Evolutionary conservation across 1,140 invertebrate genomes (phyloP), one percentile per base, ranked within the genome.

Genomic region (Coptotermes formosanus): DNA sequence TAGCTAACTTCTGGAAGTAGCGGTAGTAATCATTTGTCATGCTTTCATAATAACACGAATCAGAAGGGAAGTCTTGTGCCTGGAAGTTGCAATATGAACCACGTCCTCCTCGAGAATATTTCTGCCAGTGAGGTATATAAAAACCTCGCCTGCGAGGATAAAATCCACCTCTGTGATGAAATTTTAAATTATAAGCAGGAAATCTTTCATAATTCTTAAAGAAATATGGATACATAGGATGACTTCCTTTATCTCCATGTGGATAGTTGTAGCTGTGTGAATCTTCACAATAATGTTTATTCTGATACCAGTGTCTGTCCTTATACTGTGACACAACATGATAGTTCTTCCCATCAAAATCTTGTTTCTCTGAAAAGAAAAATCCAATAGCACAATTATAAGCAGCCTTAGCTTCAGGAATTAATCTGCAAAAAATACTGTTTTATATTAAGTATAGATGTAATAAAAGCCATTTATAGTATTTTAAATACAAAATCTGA

Each of bases 311-410:
- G 32, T 83, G 25, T 52, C 43, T 44, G 23, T 83, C 43, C 82
- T 44, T 83, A n/a, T 44, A 52, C 43, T 45, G 48, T 52, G 43
- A 83, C 2, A 25, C 82, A 30, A 30, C 23, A 43, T 43, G 82
- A 19, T 52, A 44, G 9, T 43, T 83, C 23, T 83, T 83, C 11
- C 82, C 43, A 83, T 75, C 64, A 75, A 83, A 83, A 43, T 52
- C 82, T 83, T 83, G 32, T n/a, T 83, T 83, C 43, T 52, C 82
- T 83, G 82, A 9, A 83, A 82, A 45, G 23, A 45, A 83, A 83
- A 83, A 83, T 55, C 52, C 52, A 55, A 4, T 16, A 55, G 19
- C 21, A 55, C 19, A 55, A 55, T 55, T 55, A 38, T 38, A 38
- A 38, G 38, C 38, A 38, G 38, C 2, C 38, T 38, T 38, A 55